Percentiles rank a stretch among this genome's conserved stretches.
phyloP scores from a whole-genome alignment of 2,888 invertebrate species.

The Epinotia demarniana region DNA sequence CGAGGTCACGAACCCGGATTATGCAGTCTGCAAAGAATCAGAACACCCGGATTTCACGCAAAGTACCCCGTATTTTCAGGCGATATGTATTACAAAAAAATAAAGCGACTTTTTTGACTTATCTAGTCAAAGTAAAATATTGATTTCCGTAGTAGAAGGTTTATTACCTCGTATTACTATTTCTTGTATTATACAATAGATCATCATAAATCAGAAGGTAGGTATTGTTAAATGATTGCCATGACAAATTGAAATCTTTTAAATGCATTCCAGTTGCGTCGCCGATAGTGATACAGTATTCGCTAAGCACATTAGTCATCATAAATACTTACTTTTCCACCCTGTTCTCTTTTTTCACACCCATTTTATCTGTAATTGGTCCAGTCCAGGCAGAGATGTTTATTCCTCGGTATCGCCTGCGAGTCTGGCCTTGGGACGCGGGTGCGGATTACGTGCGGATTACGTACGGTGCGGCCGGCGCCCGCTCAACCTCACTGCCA shows the following conservation, averaged over 20 bases:
- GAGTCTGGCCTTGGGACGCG: not conserved
- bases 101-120: too few relatives aligned
- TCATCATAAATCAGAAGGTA: not conserved
- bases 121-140: too few relatives aligned
- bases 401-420: not conserved
- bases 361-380: constrained; percentile 9
- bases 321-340: constrained; percentile 36
- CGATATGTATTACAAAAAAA: too few relatives aligned
- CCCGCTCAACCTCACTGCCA: not conserved
- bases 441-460: too few relatives aligned
- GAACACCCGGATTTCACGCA: too few relatives aligned
- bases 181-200: too few relatives aligned
- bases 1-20: too few relatives aligned
- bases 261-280: not conserved
- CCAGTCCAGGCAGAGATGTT: not conserved
- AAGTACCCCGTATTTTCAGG: too few relatives aligned
- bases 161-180: too few relatives aligned
- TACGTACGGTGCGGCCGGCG: not conserved
- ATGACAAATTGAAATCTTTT: not conserved
- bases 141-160: too few relatives aligned
- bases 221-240: not conserved
- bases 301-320: not conserved
- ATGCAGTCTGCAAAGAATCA: too few relatives aligned
- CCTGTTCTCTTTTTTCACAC: constrained; percentile 8
- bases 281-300: not conserved